Percentiles rank a stretch among this genome's conserved stretches.
These are phyloP conservation scores for Stenoptilia bipunctidactyla DNA, from an alignment of 2,888 invertebrate species.

Conservation along the genomic window DNA sequence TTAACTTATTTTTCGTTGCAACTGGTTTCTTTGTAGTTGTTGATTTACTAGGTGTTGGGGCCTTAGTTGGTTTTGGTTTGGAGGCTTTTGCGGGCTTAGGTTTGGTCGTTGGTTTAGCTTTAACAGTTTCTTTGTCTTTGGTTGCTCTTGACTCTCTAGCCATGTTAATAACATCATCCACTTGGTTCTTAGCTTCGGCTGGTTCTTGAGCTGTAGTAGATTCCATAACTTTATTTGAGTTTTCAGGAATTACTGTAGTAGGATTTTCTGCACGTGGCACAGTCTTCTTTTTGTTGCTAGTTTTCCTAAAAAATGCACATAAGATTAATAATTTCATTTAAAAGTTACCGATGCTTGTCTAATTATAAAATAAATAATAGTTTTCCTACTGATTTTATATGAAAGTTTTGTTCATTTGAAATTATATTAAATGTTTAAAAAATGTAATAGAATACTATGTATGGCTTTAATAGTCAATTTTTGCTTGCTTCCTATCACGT, in stretches of 20 bases:
- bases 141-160: conserved; percentile 35
- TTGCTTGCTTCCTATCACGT: too few species aligned
- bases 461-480: too few species aligned
- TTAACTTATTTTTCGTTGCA: conserved; percentile 43
- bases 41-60: conserved; percentile 22
- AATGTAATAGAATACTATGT: too few species aligned
- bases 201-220: conserved; percentile 25
- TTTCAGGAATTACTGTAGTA: background rate
- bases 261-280: conserved; percentile 26
- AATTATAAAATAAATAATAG: too few species aligned
- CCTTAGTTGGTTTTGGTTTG: conserved; percentile 37
- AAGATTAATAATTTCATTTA: too few species aligned
- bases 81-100: conserved; percentile 29
- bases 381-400: too few species aligned
- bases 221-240: background rate
- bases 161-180: background rate
- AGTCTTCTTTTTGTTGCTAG: conserved; percentile 49
- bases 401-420: too few species aligned
- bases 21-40: conserved; percentile 43
- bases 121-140: conserved; percentile 40
- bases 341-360: too few species aligned
- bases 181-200: conserved; percentile 19
- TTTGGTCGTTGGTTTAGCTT: conserved; percentile 39
- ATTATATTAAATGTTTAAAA: too few species aligned
- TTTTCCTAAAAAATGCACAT: conserved; percentile 31